Evolutionary conservation across 2,797 vertebrate species (phyloP).

Genomic region (Rhadinocentrus ornatus): DNA sequence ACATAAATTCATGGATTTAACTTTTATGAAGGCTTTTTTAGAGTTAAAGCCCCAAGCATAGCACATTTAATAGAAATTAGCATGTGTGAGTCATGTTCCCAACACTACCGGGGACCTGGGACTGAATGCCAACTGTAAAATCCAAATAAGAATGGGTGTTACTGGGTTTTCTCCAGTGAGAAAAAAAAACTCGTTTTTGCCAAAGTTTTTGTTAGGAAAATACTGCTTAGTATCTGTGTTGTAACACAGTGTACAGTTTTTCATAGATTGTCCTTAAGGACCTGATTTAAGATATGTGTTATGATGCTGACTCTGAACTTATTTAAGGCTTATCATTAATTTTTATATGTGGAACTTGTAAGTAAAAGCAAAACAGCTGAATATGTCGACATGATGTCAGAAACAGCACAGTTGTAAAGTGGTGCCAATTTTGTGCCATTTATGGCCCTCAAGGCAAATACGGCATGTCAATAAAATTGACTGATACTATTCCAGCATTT

Average conservation of each 20-base stretch:
- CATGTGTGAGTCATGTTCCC: not conserved
- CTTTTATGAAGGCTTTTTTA: no score
- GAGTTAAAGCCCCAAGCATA: not conserved
- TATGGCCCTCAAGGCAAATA: conserved; percentile 15
- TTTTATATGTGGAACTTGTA: conserved; percentile 34
- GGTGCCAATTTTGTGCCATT: conserved; percentile 43
- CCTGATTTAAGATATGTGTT: conserved; percentile 37
- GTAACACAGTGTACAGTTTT: conserved; percentile 33
- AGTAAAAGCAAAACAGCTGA: conserved; percentile 41
- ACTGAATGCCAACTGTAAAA: not conserved
- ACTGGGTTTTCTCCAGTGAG: not conserved
- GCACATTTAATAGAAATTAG: not conserved
- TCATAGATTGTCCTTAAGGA: conserved; percentile 40
- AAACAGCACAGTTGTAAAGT: conserved; percentile 34
- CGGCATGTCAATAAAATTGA: not conserved
- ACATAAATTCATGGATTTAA: no score
- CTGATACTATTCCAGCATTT: conserved; percentile 27
- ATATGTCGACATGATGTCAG: conserved; percentile 57
- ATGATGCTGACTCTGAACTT: conserved; percentile 30
- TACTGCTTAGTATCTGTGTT: conserved; percentile 22
- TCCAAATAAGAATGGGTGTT: not conserved
- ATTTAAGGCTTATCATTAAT: conserved; percentile 25
- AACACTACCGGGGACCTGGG: not conserved
- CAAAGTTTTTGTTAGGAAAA: not conserved
- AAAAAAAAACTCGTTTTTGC: not conserved